Percentiles rank a stretch among this genome's conserved stretches.
These are phyloP conservation scores for Anarhynchus alexandrinus DNA, from an alignment of 2,113 vertebrate species.

Conservation along the genomic window DNA sequence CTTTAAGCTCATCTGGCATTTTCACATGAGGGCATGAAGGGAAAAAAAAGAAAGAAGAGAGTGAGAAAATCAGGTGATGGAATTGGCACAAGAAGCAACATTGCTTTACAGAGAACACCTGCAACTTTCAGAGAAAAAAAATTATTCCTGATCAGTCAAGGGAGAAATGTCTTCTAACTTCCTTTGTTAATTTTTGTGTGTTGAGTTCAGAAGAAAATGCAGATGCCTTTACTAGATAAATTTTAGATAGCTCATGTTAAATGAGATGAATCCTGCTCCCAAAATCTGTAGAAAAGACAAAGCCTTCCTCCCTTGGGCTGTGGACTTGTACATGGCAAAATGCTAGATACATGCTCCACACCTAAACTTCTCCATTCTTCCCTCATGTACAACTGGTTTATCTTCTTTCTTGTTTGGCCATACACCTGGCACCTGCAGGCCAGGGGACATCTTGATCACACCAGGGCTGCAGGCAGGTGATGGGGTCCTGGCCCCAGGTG, in stretches of 20 bases:
- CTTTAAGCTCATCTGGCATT: not conserved
- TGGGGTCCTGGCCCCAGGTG: not conserved
- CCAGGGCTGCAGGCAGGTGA: not conserved
- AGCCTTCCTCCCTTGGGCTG: not conserved
- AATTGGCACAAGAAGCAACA: not conserved
- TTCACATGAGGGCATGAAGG: not conserved
- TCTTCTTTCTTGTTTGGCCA: not conserved
- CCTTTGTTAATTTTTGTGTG: not conserved
- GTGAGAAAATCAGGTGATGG: not conserved
- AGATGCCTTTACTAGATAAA: not conserved
- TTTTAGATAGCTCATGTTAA: not conserved
- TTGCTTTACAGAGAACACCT: not conserved
- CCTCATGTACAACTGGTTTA: not conserved
- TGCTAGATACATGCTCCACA: too few relatives aligned
- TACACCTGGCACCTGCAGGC: not conserved
- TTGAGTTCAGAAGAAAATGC: not conserved
- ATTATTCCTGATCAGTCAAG: not conserved
- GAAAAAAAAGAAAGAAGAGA: not conserved
- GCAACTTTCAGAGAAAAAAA: not conserved
- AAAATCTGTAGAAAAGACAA: not conserved
- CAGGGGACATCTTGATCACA: not conserved
- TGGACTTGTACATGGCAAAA: not conserved
- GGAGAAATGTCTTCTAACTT: not conserved
- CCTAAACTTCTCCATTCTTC: not conserved
- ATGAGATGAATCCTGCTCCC: not conserved